Conservation (phyloP, 2,113 vertebrate genomes). For the Rhinoderma darwinii region DNA sequence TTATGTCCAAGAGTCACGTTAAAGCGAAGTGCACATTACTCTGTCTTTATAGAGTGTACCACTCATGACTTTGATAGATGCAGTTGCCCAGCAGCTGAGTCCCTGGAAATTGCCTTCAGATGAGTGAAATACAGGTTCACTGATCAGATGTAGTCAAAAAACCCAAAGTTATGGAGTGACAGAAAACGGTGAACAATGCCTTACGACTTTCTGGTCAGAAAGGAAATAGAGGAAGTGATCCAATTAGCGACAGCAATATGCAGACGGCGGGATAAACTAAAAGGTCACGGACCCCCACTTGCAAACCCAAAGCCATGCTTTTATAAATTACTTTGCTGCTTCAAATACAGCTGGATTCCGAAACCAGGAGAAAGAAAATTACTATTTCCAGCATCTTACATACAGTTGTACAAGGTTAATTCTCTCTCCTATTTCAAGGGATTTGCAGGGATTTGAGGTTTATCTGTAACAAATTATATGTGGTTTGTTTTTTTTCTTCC, state of each 20-base stretch:
- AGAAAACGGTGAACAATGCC: constrained; percentile 2
- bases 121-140: constrained; percentile 6
- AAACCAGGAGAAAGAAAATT: constrained; percentile 59
- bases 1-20: constrained; percentile 7
- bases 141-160: constrained; percentile 21
- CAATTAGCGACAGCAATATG: constrained; percentile 52
- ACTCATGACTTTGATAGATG: constrained; percentile 16
- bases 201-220: constrained; percentile 45
- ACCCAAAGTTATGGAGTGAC: neutral
- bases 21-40: constrained; percentile 5
- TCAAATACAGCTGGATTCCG: constrained; percentile 60
- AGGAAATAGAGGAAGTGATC: constrained; percentile 57
- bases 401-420: constrained; percentile 60
- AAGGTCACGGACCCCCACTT: neutral
- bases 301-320: neutral
- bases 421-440: constrained; percentile 61
- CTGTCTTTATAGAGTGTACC: constrained; percentile 11
- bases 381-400: constrained; percentile 61
- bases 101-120: constrained; percentile 7
- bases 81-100: constrained; percentile 3
- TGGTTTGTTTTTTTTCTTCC: constrained; percentile 54
- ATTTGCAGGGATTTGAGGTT: constrained; percentile 60
- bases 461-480: constrained; percentile 61
- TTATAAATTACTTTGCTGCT: constrained; percentile 60
- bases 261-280: neutral